These are phyloP conservation scores for Pontoporia blainvillei DNA, from an alignment of 2,113 vertebrate species.

Conservation along the genomic window DNA sequence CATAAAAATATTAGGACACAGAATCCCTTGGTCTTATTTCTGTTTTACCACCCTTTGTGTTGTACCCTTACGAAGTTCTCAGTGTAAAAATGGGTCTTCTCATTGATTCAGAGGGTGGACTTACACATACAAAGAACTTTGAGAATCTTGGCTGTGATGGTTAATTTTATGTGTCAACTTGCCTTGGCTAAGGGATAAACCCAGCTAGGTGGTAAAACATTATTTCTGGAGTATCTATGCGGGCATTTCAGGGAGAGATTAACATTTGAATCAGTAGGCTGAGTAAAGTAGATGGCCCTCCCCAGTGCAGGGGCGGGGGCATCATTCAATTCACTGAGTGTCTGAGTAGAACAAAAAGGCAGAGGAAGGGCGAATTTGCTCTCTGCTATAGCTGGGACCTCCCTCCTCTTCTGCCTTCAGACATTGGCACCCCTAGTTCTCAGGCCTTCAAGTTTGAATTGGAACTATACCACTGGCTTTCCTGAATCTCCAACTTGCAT, in stretches of 20 bases:
- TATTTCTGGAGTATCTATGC: not conserved
- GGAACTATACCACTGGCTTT: not conserved
- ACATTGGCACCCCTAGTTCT: not conserved
- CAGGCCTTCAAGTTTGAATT: not conserved
- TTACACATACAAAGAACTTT: not conserved
- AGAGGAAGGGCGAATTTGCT: not conserved
- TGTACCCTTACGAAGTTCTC: not conserved
- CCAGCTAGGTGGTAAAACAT: not conserved
- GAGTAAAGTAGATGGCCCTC: not conserved
- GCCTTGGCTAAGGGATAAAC: not conserved
- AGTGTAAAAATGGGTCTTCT: not conserved
- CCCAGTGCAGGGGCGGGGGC: not conserved
- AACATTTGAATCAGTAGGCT: not conserved
- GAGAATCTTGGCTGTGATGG: not conserved
- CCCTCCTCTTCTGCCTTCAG: not conserved
- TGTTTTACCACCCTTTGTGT: not conserved
- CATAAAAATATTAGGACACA: not conserved
- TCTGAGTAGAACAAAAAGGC: not conserved
- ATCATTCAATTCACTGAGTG: not conserved
- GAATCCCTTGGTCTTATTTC: not conserved
- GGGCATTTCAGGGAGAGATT: not conserved
- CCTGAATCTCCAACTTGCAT: not conserved
- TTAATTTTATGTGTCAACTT: not conserved
- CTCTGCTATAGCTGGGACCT: not conserved
- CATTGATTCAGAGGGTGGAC: not conserved